phyloP scores from a whole-genome alignment of 2,113 vertebrate species.

The Ptyas mucosa region DNA sequence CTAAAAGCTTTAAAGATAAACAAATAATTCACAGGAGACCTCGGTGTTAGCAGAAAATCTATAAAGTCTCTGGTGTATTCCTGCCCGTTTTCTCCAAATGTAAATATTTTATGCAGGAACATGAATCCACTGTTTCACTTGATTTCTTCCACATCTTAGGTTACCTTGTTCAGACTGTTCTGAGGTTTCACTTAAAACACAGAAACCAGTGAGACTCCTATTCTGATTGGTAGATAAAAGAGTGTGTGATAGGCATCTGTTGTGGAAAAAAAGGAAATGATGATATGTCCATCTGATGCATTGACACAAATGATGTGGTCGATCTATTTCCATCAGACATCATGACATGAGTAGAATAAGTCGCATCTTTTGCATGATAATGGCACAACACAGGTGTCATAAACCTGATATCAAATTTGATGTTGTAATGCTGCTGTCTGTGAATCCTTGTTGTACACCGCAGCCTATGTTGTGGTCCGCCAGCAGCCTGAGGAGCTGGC shows the following conservation, averaged over 20 bases:
- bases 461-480: neutral
- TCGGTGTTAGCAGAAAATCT: neutral
- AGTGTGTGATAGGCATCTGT: neutral
- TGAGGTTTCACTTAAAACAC: neutral
- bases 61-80: no score
- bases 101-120: neutral
- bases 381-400: neutral
- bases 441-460: neutral
- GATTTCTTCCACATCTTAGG: neutral
- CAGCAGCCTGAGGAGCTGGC: no score
- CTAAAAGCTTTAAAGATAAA: neutral
- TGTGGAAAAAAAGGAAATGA: neutral
- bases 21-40: neutral
- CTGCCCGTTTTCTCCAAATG: neutral
- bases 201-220: neutral
- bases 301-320: neutral
- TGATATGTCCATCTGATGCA: neutral
- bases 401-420: neutral
- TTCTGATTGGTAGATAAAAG: neutral
- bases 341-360: neutral
- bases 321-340: neutral
- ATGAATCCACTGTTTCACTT: neutral
- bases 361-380: neutral
- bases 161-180: neutral
- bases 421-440: neutral